Percentiles rank a stretch among this genome's conserved stretches.
Conservation (phyloP, 2,888 invertebrate genomes). For the Drosophila basisetae region DNA sequence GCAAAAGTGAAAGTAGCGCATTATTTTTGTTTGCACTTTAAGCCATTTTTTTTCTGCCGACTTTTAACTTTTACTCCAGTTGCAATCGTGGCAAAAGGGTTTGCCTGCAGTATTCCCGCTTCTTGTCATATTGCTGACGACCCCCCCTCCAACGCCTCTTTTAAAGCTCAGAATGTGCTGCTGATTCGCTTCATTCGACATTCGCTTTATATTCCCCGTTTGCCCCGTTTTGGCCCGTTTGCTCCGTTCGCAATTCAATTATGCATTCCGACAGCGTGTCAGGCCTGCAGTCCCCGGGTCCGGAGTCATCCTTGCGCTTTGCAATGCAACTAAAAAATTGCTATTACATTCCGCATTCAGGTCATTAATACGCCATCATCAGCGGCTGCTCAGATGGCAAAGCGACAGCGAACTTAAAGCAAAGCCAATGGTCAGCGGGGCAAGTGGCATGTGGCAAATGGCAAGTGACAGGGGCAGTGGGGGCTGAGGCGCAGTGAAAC, state of each 20-base stretch:
- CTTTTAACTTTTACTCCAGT: conserved; percentile 14
- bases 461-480: conserved; percentile 9
- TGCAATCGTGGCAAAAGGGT: conserved; percentile 8
- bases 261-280: conserved; percentile 72
- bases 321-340: conserved; percentile 50
- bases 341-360: conserved; percentile 77
- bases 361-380: conserved; percentile 80
- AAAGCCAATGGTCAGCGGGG: conserved; percentile 12
- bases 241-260: conserved; percentile 67
- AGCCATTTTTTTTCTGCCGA: neutral
- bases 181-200: conserved; percentile 50
- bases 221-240: conserved; percentile 1
- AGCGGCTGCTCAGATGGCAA: conserved; percentile 19
- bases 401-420: conserved; percentile 10
- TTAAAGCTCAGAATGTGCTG: conserved; percentile 3
- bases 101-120: neutral
- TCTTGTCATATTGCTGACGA: conserved; percentile 31
- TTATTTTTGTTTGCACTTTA: neutral
- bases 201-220: conserved; percentile 28
- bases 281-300: conserved; percentile 24
- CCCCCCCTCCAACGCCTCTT: neutral
- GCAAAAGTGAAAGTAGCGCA: neutral
- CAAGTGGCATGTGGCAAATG: conserved; percentile 22
- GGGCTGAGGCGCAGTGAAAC: neutral
- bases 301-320: conserved; percentile 8